Evolutionary conservation across 2,888 invertebrate genomes (phyloP), one percentile per base, ranked within the genome.

Genomic region (Buathra laborator): DNA sequence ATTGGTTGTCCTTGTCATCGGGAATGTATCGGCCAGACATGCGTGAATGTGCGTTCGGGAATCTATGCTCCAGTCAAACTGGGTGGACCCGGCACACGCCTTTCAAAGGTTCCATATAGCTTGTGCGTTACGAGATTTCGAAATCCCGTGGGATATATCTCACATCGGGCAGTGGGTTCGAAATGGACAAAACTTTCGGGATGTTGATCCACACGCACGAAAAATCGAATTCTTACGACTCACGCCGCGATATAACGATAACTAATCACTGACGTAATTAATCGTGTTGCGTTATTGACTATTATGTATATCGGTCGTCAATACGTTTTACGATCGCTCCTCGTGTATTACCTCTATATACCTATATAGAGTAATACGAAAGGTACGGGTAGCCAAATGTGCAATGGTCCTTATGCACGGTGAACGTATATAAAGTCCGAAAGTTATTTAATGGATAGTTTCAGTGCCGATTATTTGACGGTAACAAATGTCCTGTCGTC

Each of bases 1-100:
- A 82, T 85, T 37, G 59, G 19, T 48, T 71, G 82, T 85, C 85
- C 85, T 82, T 82, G 75, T 85, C 66, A 66, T 79, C 29, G 51
- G 72, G 53, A 70, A 79, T 76, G 70, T 56, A 14, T 72, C 24
- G 71, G 19, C 24, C 44, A 48, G 2, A 64, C 59, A 19, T 24
- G 43, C 79, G 70, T 70, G 75, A 85, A 81, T 64, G 81, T 68
- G 19, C n/a, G 48, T 44, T 72, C 12, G 48, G 29, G 53, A 72
- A 66, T 44, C 67, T 74, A 29, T 62, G 59, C 5, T 62, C 19
- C 14, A 59, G 14, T 29, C 29, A 3, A 12, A 62, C 29, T 29
- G 59, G 29, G 32, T 32, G 59, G 59, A 62, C 43, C n/a, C 70
- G 51, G 53, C 64, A 44, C 64, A 44, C 53, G 32, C 46, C 64